Evolutionary conservation across 1,140 invertebrate species (phyloP).

Genomic region (Drosophila trapezifrons): DNA sequence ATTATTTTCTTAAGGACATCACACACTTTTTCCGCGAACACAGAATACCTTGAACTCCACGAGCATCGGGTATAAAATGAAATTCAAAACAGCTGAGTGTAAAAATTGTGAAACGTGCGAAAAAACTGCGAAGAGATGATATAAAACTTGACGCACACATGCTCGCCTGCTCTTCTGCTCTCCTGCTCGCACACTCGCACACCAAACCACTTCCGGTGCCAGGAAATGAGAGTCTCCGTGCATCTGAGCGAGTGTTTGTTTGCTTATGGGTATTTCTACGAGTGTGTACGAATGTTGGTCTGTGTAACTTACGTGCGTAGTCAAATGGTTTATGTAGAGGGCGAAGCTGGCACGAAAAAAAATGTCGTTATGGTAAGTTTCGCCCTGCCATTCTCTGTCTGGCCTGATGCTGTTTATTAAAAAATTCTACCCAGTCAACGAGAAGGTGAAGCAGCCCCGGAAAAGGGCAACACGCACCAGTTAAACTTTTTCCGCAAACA

Average conservation of each 20-base stretch:
- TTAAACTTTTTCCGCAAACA: neutral
- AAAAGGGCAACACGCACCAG: neutral
- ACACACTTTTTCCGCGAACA: neutral
- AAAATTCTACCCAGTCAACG: conserved; percentile 33
- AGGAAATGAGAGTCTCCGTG: conserved; percentile 61
- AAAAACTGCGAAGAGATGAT: conserved; percentile 54
- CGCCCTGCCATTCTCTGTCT: neutral
- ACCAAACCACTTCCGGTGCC: conserved; percentile 40
- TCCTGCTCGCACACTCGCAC: neutral
- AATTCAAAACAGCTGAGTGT: conserved; percentile 70
- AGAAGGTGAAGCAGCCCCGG: conserved; percentile 9
- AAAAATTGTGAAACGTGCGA: conserved; percentile 64
- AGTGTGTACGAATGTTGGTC: conserved; percentile 16
- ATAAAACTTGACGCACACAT: conserved; percentile 49
- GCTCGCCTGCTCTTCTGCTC: neutral
- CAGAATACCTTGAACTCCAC: no score
- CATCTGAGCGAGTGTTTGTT: conserved; percentile 36
- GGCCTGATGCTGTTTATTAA: conserved; percentile 40
- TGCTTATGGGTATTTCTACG: neutral
- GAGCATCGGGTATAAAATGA: conserved; percentile 35
- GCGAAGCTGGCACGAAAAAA: neutral
- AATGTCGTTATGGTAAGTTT: conserved; percentile 16
- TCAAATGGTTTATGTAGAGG: conserved; percentile 33
- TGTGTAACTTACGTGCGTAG: conserved; percentile 53
- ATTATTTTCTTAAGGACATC: no score